Base-by-base conservation (phyloP, 2,113 vertebrate genomes). In the Asarcornis scutulata region DNA sequence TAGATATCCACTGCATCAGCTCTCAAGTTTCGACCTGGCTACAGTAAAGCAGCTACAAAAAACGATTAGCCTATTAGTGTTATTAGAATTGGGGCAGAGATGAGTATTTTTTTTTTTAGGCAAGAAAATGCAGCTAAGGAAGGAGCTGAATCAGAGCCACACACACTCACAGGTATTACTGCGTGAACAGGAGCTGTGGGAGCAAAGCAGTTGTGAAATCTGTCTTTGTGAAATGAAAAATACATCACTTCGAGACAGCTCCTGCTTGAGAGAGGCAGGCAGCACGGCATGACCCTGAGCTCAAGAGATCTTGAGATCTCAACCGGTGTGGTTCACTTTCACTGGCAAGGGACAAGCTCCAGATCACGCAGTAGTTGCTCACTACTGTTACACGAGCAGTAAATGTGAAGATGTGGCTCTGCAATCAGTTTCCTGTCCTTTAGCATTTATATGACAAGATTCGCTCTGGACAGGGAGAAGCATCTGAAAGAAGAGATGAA, bases 221-320 rank as follows among this genome's bases (percentile, higher is more conserved):
- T 91, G 63, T 34, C 42, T 75, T 27, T 44, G 9, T 46, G 38
- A 86, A 83, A 42, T n/a, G 72, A 63, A 91, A 86, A 74, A 85
- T 3, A 11, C 34, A 62, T 50, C 23, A 38, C 36, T 91, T 71
- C 40, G 72, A 93, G 89, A 90, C 52, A 91, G 73, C 23, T 91
- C 60, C 68, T 88, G 73, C 74, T 40, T 20, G 75, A 72, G 69
- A 72, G 42, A 78, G 27, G 7, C 91, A 93, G 66, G 81, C 78
- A 84, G 69, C 60, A 92, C 62, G 23, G 91, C 23, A 32, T 25
- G 48, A 91, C 87, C 84, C 94, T 92, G 81, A 95, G 93, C 89
- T 92, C 38, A 73, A n/a, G 59, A 88, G 81, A 66, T 92, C 69
- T 89, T 31, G 58, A 94, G 76, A 93, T 87, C 77, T 95, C 71